Conservation (phyloP, 2,113 vertebrate species). For the Motacilla tschutschensis region DNA sequence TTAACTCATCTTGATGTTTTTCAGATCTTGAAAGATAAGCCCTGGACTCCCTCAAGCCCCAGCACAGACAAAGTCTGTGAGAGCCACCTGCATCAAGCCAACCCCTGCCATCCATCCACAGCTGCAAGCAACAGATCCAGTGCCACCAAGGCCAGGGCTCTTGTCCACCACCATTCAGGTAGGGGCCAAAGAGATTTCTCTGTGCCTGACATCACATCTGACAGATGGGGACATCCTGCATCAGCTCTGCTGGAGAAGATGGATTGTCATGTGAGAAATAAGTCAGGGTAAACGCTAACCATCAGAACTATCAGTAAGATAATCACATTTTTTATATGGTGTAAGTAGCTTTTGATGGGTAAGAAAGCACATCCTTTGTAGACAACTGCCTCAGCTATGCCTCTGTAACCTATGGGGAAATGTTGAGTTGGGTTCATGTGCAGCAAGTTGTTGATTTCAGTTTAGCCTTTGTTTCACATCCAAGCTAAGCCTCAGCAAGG, state of each 20-base stretch:
- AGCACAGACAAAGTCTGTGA: not conserved
- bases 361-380: not conserved
- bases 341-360: not conserved
- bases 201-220: not conserved
- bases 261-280: not conserved
- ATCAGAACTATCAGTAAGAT: not conserved
- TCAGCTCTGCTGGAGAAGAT: not conserved
- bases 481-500: not conserved
- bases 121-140: not conserved
- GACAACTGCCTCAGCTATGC: not conserved
- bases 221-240: not conserved
- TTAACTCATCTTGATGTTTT: not conserved
- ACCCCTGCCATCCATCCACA: not conserved
- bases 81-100: not conserved
- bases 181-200: not conserved
- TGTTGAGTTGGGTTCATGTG: not conserved
- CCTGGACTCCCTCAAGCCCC: not conserved
- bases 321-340: not conserved
- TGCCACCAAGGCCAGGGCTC: conserved; percentile 28
- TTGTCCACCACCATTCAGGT: conserved; percentile 36
- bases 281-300: not conserved
- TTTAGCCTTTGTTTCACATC: not conserved
- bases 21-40: not conserved
- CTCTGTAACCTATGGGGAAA: not conserved
- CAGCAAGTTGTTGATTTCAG: not conserved